These are phyloP conservation scores for Riparia riparia DNA, from an alignment of 2,113 vertebrate species.

Conservation along the genomic window DNA sequence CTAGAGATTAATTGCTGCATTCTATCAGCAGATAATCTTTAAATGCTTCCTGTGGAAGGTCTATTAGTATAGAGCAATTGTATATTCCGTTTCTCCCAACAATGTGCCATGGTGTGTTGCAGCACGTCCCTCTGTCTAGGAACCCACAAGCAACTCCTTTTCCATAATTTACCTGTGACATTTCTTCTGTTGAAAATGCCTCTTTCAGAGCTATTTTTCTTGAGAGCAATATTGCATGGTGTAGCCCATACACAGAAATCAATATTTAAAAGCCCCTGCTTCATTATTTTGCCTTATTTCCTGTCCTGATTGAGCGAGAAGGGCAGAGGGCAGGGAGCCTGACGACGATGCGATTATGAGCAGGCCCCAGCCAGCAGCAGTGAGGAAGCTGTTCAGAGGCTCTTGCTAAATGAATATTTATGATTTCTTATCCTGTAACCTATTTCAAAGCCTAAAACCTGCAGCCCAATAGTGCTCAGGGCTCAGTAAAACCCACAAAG, in stretches of 20 bases:
- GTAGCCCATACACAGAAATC: background rate
- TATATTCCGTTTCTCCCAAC: background rate
- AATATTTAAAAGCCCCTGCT: slow-evolving; percentile 29
- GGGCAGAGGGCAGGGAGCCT: slow-evolving; percentile 16
- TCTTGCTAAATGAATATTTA: slow-evolving; percentile 38
- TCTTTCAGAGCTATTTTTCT: background rate
- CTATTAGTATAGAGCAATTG: background rate
- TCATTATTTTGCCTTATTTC: slow-evolving; percentile 43
- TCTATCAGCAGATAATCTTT: background rate
- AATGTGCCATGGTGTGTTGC: background rate
- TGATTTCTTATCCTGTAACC: slow-evolving; percentile 39
- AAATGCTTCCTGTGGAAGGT: background rate
- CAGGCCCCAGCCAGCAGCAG: background rate
- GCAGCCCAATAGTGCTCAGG: background rate
- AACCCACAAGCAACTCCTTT: background rate
- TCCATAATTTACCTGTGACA: background rate
- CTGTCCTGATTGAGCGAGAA: background rate
- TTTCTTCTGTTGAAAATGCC: background rate
- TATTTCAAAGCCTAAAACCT: slow-evolving; percentile 49
- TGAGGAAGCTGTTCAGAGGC: background rate
- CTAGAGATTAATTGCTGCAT: background rate
- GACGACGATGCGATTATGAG: background rate
- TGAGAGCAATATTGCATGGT: background rate
- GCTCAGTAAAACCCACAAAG: slow-evolving; percentile 44
- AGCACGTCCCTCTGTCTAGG: background rate